phyloP scores from a whole-genome alignment of 2,113 vertebrate genomes.

The Zosterops japonicus region DNA sequence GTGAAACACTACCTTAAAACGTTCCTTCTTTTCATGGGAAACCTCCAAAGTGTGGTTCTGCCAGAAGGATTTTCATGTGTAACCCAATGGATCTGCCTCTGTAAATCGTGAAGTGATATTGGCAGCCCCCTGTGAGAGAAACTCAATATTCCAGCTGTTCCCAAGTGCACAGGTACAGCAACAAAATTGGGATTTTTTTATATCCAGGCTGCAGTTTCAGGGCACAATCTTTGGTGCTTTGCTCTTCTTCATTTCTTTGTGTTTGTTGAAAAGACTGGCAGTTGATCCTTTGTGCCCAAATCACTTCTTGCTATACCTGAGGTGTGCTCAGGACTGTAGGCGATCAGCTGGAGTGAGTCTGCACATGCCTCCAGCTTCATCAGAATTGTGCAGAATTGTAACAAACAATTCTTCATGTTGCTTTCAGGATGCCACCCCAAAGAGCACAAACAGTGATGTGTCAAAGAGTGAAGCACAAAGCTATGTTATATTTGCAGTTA shows the following conservation, averaged over 20 bases:
- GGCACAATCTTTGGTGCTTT: background rate
- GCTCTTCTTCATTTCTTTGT: background rate
- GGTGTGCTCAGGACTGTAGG: background rate
- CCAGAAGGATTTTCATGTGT: background rate
- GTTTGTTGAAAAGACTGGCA: background rate
- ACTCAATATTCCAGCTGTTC: background rate
- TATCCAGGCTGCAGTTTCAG: background rate
- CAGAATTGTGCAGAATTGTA: background rate
- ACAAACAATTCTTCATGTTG: background rate
- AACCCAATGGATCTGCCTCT: background rate
- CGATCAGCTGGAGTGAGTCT: background rate
- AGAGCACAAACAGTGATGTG: background rate
- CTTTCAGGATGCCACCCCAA: background rate
- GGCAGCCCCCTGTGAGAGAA: background rate
- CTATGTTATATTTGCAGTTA: background rate
- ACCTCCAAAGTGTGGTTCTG: background rate
- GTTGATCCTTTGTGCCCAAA: background rate
- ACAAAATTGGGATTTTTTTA: background rate
- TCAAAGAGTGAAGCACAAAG: background rate
- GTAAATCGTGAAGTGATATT: background rate
- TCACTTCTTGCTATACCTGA: background rate
- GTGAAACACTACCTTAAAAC: background rate
- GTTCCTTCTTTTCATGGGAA: background rate
- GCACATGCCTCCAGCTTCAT: accelerated
- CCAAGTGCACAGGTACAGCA: background rate